Evolutionary conservation across 2,888 invertebrate species (phyloP), one percentile per base, ranked within the genome.

Genomic region (Dermolepida albohirtum): DNA sequence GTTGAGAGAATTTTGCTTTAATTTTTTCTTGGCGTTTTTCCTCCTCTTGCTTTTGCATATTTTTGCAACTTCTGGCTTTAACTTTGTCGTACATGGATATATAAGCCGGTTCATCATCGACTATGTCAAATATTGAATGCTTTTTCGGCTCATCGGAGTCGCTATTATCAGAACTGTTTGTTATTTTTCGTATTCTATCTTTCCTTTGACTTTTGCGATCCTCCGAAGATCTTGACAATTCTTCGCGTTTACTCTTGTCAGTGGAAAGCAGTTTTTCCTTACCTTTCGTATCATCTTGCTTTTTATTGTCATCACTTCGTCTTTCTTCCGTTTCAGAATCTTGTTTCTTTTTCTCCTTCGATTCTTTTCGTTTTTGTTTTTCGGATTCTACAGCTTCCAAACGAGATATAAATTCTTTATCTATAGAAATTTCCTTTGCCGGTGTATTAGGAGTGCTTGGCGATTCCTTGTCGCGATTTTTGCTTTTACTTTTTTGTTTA

Each of bases 81-180:
- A 96, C 96, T 84, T 97, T 97, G 81, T 97, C 97, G 81, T 98
- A 98, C 97, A 98, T 98, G 8, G 97, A 97, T 69, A 96, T 94
- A 80, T 96, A 96, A 8, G 92, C 90, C 0, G 96, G 95, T 69
- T 92, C 95, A 78, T 95, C 95, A 79, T 93, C 92, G 50, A 94
- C 90, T 67, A 95, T 94, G 80, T 95, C 95, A 82, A 96, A 95
- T 78, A 95, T 95, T 65, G 95, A 95, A 85, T 94, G 95, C 81
- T 94, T 94, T 82, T 94, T 94, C 57, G 91, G 92, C 81, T 92
- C 92, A 79, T 93, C 93, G 6, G 92, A 91, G 81, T 93, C 93
- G 1, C 90, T 89, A 71, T 86, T 89, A 59, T 90, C 90, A 12
- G 89, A 89, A 75, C 89, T 90, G 66, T 89, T 86, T 10, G 80